Evolutionary conservation across 1,140 invertebrate genomes (phyloP).

Genomic region (Caerostris extrusa): DNA sequence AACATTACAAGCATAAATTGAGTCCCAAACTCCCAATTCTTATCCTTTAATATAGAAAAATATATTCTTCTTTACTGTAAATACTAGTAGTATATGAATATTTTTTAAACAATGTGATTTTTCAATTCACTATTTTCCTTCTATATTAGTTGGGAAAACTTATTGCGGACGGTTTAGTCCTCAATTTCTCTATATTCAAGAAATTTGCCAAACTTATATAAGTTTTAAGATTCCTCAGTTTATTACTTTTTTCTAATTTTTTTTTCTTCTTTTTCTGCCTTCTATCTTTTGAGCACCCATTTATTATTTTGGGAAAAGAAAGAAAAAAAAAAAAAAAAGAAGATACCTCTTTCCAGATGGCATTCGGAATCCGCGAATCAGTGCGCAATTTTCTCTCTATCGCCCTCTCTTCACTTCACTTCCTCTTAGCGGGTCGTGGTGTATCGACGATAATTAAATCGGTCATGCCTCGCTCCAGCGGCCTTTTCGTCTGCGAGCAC

Average conservation of each 20-base stretch:
- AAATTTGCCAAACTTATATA: not conserved
- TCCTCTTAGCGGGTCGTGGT: not conserved
- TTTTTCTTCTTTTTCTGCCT: not conserved
- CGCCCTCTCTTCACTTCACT: slow-evolving; percentile 9
- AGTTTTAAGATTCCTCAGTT: not conserved
- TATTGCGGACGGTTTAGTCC: not conserved
- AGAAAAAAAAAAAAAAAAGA: not conserved
- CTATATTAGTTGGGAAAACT: not conserved
- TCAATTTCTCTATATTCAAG: not conserved
- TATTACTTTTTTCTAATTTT: not conserved
- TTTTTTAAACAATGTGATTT: not conserved
- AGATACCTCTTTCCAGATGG: slow-evolving; percentile 26
- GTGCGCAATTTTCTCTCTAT: slow-evolving; percentile 58
- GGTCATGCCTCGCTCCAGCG: slow-evolving; percentile 60
- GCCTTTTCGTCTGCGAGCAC: slow-evolving; percentile 28
- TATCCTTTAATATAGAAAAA: too few relatives aligned
- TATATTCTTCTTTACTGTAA: too few relatives aligned
- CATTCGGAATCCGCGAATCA: slow-evolving; percentile 43
- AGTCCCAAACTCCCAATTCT: too few relatives aligned
- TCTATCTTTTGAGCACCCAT: too few relatives aligned
- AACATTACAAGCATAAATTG: too few relatives aligned
- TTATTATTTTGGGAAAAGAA: not conserved
- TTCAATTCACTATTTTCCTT: not conserved
- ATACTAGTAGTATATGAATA: too few relatives aligned
- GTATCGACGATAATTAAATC: slow-evolving; percentile 68